A percentile compares a stretch with the other conserved stretches of the same genome.
phyloP scores from a whole-genome alignment of 2,888 invertebrate genomes.

The Pedicia rivosa region DNA sequence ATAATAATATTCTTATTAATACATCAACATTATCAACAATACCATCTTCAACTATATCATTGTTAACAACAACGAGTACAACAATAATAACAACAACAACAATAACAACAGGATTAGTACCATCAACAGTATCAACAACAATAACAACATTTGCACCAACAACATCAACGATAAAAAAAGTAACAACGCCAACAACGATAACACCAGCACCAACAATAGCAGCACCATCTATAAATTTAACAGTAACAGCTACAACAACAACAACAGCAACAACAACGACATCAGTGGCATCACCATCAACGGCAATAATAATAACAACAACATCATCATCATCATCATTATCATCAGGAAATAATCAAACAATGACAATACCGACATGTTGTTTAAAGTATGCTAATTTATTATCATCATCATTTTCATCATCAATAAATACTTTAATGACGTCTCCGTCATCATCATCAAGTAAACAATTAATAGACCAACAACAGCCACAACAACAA shows the following conservation, averaged over 20 bases:
- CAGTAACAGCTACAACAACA: neutral
- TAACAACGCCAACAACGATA: neutral
- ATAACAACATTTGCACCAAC: conserved; percentile 6
- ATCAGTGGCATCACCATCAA: conserved; percentile 5
- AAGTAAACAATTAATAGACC: neutral
- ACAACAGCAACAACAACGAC: neutral
- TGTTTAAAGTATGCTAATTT: conserved; percentile 1
- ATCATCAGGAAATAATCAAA: neutral
- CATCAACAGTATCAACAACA: neutral
- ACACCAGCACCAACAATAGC: neutral
- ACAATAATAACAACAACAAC: neutral
- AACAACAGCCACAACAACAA: conserved; percentile 1
- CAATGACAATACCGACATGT: conserved; percentile 1
- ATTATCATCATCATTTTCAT: neutral
- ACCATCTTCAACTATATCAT: neutral
- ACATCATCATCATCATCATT: conserved; percentile 5
- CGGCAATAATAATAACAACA: neutral
- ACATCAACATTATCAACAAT: conserved; percentile 2
- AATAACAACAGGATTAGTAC: neutral
- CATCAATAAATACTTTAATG: conserved; percentile 2
- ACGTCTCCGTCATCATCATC: too few species aligned
- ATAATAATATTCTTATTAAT: conserved; percentile 3
- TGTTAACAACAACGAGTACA: neutral
- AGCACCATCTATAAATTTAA: neutral
- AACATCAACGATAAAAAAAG: conserved; percentile 2